Evolutionary conservation across 2,888 invertebrate species (phyloP).

Genomic region (Aelia acuminata): DNA sequence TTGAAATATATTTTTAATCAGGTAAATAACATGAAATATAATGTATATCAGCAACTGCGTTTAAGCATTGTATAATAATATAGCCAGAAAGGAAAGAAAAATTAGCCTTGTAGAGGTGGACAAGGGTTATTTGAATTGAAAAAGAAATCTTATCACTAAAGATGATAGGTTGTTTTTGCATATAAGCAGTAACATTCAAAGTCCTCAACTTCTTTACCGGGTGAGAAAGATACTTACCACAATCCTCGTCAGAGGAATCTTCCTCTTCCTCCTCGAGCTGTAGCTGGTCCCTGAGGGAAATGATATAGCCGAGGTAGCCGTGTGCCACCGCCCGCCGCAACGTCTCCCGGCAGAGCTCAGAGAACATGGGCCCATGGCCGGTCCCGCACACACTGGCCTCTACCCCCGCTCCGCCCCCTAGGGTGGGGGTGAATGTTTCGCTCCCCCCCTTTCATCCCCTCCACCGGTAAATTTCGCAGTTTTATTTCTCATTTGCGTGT

Average conservation of each 20-base stretch:
- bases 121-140: no score
- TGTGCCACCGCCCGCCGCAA: slow-evolving; percentile 71
- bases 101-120: no score
- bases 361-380: slow-evolving; percentile 71
- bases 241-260: slow-evolving; percentile 51
- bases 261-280: slow-evolving; percentile 61
- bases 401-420: slow-evolving; percentile 17
- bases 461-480: not conserved
- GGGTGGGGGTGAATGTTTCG: not conserved
- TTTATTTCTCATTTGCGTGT: not conserved
- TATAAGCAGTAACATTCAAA: no score
- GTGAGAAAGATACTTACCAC: not conserved
- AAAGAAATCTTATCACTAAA: no score
- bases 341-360: slow-evolving; percentile 73
- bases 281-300: slow-evolving; percentile 64
- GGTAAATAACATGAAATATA: no score
- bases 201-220: not conserved
- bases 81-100: no score
- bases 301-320: slow-evolving; percentile 66
- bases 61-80: no score
- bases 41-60: no score
- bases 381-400: slow-evolving; percentile 55
- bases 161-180: no score
- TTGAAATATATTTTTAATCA: no score
- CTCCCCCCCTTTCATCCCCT: not conserved